These are phyloP conservation scores for Xestobium rufovillosum DNA, from an alignment of 2,888 invertebrate genomes.

Conservation along the genomic window DNA sequence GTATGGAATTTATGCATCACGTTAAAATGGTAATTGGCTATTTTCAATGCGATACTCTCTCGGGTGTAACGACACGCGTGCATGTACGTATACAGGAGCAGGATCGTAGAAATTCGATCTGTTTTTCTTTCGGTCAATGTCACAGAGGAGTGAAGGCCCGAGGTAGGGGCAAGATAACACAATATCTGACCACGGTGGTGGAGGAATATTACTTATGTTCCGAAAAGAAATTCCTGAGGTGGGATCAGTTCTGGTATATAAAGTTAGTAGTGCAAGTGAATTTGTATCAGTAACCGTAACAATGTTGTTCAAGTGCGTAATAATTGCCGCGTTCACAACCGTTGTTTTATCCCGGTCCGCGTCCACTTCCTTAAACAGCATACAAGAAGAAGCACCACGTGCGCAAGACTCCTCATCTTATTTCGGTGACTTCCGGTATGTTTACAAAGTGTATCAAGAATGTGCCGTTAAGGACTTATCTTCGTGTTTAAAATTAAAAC, in stretches of 20 bases:
- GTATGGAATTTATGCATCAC: constrained; percentile 22
- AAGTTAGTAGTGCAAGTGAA: constrained; percentile 40
- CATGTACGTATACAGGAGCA: constrained; percentile 26
- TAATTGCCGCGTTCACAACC: constrained; percentile 50
- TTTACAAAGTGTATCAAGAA: constrained; percentile 75
- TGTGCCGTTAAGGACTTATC: constrained; percentile 63
- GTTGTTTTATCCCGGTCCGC: constrained; percentile 50
- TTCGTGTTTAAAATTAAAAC: constrained; percentile 70
- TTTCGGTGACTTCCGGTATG: constrained; percentile 61
- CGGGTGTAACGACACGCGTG: constrained; percentile 31
- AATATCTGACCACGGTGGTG: constrained; percentile 21
- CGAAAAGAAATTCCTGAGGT: constrained; percentile 35
- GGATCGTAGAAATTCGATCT: constrained; percentile 36
- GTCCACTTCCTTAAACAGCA: constrained; percentile 41
- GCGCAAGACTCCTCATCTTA: constrained; percentile 37
- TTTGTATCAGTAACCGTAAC: constrained; percentile 38
- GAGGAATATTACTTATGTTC: constrained; percentile 28
- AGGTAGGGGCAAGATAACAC: constrained; percentile 20
- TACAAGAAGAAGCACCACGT: constrained; percentile 34
- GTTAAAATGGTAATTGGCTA: constrained; percentile 31
- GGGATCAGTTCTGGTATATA: constrained; percentile 37
- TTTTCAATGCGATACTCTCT: constrained; percentile 19
- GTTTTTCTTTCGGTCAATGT: constrained; percentile 37
- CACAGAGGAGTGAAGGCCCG: constrained; percentile 20
- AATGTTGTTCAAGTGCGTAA: constrained; percentile 54